Base-by-base conservation (phyloP, 35 echinoderm and acorn worm genomes). In the Apostichopus californicus region DNA sequence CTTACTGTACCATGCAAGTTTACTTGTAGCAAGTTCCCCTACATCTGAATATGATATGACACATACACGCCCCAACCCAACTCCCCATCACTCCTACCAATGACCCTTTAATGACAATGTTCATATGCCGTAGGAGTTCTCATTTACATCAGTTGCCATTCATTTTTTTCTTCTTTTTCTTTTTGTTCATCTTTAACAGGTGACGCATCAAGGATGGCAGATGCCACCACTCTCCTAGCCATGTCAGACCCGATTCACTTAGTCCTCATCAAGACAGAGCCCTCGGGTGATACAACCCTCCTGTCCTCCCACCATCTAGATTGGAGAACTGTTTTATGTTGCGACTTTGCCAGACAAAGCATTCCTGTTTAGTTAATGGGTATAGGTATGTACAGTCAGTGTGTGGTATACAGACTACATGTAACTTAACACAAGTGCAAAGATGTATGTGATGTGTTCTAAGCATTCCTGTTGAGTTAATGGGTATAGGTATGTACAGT, bases 161-260 rank as follows among this genome's bases (percentile, higher is more conserved):
- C 34, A 46, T 46, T 4, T 3, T 46, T 46, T 46, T 46, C 3
- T 46, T 46, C 3, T 85, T 57, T 85, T 55, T 85, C 3, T 46
- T 3, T 20, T 22, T 17, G 15, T 59, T 8, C 86, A 22, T 87
- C 26, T 61, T 91, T 66, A 57, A 22, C 53, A 98, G 97, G 97
- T 92, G 97, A 99, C 96, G 97, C 97, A 34, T 73, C 95, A 66
- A 93, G 95, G 54, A 99, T 99, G 97, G 88, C 95, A 11, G 95
- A 99, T 87, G 65, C 86, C 79, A 79, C 93, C 0, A 80, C 96
- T 57, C 94, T 92, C 83, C 90, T 95, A 1, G 86, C 91, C 58
- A 94, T 99, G 24, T 93, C 90, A 90, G 93, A 96, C 73, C 95
- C 97, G 6, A 90, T 99, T 54, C 97, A 99, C 72, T 84, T 99